Conservation (phyloP, 2,113 vertebrate species). For the Rhipidura dahli region DNA sequence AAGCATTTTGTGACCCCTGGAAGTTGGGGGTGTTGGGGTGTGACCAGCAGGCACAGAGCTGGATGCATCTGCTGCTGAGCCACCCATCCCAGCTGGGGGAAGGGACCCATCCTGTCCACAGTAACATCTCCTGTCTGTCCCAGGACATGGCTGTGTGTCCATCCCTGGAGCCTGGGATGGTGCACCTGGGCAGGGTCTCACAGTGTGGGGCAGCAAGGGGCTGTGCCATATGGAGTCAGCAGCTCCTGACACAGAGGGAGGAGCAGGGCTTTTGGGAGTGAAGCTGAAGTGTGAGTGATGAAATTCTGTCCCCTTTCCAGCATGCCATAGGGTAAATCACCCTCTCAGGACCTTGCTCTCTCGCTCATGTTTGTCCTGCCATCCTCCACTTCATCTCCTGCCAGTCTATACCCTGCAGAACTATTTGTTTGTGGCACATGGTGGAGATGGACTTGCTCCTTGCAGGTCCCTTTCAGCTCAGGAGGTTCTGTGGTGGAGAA, state of each 20-base stretch:
- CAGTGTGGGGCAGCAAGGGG: neutral
- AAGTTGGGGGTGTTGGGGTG: neutral
- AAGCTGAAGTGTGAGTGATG: neutral
- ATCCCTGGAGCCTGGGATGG: neutral
- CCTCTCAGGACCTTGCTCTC: neutral
- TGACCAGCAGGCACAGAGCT: neutral
- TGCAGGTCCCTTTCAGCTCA: neutral
- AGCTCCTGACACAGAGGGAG: neutral
- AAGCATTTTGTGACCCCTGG: neutral
- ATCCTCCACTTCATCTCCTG: neutral
- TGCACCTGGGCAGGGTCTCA: neutral
- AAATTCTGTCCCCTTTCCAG: neutral
- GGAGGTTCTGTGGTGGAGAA: neutral
- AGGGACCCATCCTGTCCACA: neutral
- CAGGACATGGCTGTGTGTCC: neutral
- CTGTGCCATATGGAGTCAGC: neutral
- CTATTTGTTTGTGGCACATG: neutral
- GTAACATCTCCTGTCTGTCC: neutral
- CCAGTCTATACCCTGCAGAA: neutral
- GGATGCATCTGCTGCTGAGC: neutral
- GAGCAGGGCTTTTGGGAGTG: neutral
- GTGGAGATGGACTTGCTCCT: fast-evolving
- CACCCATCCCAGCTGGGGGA: neutral
- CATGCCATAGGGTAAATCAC: neutral
- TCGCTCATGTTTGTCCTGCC: neutral